Evolutionary conservation across 2,797 vertebrate genomes (phyloP).

Genomic region (Momotus momota): DNA sequence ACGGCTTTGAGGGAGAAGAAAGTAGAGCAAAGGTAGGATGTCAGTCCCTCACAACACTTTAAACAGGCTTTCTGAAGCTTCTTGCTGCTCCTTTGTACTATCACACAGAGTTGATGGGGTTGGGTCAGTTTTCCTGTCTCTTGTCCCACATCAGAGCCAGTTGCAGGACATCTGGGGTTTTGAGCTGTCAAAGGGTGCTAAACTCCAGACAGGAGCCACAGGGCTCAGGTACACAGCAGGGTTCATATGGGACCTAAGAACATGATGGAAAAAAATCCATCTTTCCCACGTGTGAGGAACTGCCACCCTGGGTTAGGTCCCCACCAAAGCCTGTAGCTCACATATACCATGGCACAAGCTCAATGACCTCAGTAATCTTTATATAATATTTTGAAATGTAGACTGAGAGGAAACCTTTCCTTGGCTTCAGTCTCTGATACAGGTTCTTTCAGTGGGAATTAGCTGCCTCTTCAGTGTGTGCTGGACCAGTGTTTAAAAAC

Average conservation of each 20-base stretch:
- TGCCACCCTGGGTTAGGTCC: neutral
- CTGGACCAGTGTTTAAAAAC: neutral
- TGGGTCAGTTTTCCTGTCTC: neutral
- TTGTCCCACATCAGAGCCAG: neutral
- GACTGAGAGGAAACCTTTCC: neutral
- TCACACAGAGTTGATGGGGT: fast-evolving
- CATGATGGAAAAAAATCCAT: fast-evolving
- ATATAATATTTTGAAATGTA: neutral
- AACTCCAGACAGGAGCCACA: neutral
- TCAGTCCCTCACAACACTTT: fast-evolving
- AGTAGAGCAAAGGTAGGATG: neutral
- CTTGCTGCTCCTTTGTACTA: neutral
- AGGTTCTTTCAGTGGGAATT: neutral
- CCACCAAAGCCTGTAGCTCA: neutral
- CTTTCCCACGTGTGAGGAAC: fast-evolving
- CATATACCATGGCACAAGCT: fast-evolving
- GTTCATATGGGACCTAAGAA: neutral
- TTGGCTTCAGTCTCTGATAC: neutral
- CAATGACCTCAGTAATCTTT: neutral
- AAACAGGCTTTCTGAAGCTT: neutral
- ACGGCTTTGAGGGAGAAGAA: fast-evolving
- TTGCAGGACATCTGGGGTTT: neutral
- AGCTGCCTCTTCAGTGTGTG: fast-evolving
- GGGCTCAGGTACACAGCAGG: neutral
- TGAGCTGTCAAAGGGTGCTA: neutral